phyloP scores from a whole-genome alignment of 1,140 invertebrate species.

The Pseudoatta argentina region DNA sequence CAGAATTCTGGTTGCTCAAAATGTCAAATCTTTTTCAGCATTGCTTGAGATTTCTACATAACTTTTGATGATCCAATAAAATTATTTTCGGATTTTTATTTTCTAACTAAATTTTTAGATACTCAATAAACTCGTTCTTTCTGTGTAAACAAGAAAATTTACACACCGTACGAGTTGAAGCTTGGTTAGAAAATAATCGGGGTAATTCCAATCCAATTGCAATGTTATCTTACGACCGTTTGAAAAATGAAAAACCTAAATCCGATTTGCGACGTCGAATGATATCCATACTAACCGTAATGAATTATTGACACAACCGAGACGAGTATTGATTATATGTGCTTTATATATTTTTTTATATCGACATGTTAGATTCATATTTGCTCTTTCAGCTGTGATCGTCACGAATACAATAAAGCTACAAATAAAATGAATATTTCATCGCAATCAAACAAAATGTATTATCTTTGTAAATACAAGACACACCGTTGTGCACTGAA shows the following conservation, averaged over 20 bases:
- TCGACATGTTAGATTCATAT: slow-evolving; percentile 18
- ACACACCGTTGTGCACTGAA: neutral
- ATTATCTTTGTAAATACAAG: slow-evolving; percentile 40
- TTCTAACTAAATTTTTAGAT: too few species aligned
- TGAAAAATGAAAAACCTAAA: neutral
- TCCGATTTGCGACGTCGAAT: neutral
- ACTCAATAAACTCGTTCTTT: too few species aligned
- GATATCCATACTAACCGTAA: slow-evolving; percentile 1
- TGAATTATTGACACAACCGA: neutral
- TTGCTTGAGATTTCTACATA: too few species aligned
- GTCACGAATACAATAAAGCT: neutral
- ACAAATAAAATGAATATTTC: slow-evolving; percentile 34
- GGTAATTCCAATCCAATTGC: neutral
- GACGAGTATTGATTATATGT: slow-evolving; percentile 17
- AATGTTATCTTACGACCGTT: neutral
- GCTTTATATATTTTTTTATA: slow-evolving; percentile 48
- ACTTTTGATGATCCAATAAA: too few species aligned
- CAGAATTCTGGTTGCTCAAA: too few species aligned
- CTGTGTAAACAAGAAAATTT: neutral
- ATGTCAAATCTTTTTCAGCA: too few species aligned
- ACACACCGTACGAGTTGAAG: neutral
- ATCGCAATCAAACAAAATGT: slow-evolving; percentile 23
- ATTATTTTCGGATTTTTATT: too few species aligned
- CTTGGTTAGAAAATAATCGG: neutral
- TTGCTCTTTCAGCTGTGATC: slow-evolving; percentile 3